A percentile compares a stretch with the other conserved stretches of the same genome.
These are phyloP conservation scores for Pipra filicauda DNA, from an alignment of 2,113 vertebrate species.

Conservation along the genomic window DNA sequence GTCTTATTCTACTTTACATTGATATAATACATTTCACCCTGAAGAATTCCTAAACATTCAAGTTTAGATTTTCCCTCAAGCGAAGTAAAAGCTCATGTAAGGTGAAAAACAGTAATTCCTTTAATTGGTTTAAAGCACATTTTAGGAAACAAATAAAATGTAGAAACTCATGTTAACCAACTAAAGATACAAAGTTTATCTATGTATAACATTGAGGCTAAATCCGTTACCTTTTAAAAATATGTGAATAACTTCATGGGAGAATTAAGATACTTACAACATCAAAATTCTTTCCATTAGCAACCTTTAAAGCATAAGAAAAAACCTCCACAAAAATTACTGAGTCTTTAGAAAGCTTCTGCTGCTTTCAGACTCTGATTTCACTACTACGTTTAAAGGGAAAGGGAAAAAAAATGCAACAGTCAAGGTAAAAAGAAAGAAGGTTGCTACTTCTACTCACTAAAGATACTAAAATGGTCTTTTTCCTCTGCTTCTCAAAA, in stretches of 20 bases:
- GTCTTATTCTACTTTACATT: background rate
- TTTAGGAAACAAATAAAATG: background rate
- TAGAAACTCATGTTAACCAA: background rate
- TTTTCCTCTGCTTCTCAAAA: background rate
- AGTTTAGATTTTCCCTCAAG: background rate
- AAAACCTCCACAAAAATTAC: background rate
- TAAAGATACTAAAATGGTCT: background rate
- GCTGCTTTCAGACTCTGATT: background rate
- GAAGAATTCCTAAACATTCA: background rate
- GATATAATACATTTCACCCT: background rate
- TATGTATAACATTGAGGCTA: background rate
- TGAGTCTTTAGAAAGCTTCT: background rate
- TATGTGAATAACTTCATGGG: background rate
- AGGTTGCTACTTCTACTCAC: background rate
- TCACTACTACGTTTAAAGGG: background rate
- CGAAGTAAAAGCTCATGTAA: background rate
- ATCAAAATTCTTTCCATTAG: background rate
- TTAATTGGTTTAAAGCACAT: background rate
- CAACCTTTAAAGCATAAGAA: background rate
- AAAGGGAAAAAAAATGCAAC: background rate
- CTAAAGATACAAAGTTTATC: background rate
- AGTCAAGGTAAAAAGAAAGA: background rate
- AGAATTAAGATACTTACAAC: background rate
- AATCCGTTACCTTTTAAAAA: background rate
- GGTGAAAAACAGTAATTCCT: background rate